phyloP scores from a whole-genome alignment of 2,888 invertebrate species.

The Gymnocheta viridis region DNA sequence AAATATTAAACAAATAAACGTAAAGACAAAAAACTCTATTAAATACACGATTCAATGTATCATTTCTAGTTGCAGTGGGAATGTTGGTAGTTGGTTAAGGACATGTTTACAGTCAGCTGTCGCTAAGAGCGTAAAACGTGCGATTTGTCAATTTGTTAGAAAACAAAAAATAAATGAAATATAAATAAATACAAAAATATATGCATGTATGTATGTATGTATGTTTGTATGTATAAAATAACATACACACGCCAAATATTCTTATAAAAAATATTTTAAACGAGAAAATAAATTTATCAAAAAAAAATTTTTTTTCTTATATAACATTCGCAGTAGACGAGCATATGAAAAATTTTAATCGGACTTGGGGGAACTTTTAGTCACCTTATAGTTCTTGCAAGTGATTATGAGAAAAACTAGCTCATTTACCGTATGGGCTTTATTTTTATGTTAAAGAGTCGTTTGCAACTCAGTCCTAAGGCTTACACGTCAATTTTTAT shows the following conservation, averaged over 20 bases:
- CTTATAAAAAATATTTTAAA: constrained; percentile 37
- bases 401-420: too few species aligned
- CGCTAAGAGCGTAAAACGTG: constrained; percentile 69
- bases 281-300: neutral
- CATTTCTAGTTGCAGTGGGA: constrained; percentile 41
- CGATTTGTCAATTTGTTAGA: constrained; percentile 68
- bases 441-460: too few species aligned
- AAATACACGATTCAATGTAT: constrained; percentile 61
- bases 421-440: too few species aligned
- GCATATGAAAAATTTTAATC: neutral
- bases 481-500: too few species aligned
- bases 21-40: constrained; percentile 12
- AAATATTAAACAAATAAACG: constrained; percentile 45
- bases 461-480: too few species aligned
- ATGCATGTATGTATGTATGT: neutral
- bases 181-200: neutral
- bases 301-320: neutral
- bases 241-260: constrained; percentile 41
- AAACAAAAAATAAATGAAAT: too few species aligned
- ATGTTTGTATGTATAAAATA: neutral
- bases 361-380: neutral
- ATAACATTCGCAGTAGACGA: neutral
- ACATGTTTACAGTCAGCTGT: constrained; percentile 64
- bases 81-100: constrained; percentile 50
- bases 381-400: too few species aligned